A percentile compares a stretch with the other conserved stretches of the same genome.
Evolutionary conservation across 2,113 vertebrate genomes (phyloP).

Genomic region (Ammospiza nelsoni): DNA sequence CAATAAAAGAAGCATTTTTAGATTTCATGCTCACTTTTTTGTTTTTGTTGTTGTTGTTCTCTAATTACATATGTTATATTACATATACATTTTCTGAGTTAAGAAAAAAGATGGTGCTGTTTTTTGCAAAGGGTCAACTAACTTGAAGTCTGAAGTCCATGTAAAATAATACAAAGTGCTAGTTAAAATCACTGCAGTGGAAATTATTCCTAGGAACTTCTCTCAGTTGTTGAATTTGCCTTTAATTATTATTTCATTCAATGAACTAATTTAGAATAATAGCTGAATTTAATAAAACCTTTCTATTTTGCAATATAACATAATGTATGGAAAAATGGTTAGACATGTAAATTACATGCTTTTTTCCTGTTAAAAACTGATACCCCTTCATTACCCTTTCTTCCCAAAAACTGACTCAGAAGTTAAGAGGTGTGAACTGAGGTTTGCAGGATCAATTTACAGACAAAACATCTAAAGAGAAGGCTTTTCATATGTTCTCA

Average conservation of each 20-base stretch:
- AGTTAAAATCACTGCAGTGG: not conserved
- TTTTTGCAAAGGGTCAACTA: not conserved
- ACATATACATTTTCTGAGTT: not conserved
- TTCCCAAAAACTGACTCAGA: slow-evolving; percentile 2
- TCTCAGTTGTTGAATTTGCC: not conserved
- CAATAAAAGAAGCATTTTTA: not conserved
- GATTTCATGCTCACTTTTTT: not conserved
- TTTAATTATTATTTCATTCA: not conserved
- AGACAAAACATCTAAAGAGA: not conserved
- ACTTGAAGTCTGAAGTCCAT: not conserved
- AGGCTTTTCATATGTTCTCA: not conserved
- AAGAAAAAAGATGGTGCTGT: not conserved
- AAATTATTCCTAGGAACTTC: not conserved
- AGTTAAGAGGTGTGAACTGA: not conserved
- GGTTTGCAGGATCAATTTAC: not conserved
- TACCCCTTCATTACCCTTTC: slow-evolving; percentile 27
- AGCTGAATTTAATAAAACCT: slow-evolving; percentile 3
- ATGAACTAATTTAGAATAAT: slow-evolving; percentile 21
- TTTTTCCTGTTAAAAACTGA: not conserved
- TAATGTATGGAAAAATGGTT: not conserved
- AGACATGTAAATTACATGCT: not conserved
- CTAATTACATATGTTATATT: not conserved
- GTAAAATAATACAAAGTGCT: not conserved
- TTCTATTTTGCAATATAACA: slow-evolving; percentile 21
- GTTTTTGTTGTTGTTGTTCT: not conserved